These are phyloP conservation scores for Lasioglossum pauxillum DNA, from an alignment of 2,888 invertebrate genomes.

Conservation along the genomic window DNA sequence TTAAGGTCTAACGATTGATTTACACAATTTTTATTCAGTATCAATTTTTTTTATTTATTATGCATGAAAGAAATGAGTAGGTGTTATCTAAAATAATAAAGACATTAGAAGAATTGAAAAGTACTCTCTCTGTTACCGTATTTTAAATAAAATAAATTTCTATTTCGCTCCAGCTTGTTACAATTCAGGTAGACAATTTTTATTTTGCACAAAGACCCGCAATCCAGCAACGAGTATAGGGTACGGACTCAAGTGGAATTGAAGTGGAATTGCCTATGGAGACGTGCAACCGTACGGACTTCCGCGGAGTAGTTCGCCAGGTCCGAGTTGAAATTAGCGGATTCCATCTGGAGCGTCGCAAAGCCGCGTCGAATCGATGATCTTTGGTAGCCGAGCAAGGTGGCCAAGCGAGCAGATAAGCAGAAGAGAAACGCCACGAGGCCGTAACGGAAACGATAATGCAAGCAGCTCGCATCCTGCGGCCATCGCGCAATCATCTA, in stretches of 20 bases:
- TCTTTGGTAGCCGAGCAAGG: slow-evolving; percentile 40
- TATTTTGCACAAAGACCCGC: not conserved
- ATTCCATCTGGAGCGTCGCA: slow-evolving; percentile 15
- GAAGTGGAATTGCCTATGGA: not conserved
- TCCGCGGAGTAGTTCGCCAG: not conserved
- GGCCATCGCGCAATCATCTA: slow-evolving; percentile 72
- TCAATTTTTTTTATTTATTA: too few relatives aligned
- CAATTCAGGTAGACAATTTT: too few relatives aligned
- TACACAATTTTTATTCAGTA: too few relatives aligned
- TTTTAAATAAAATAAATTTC: too few relatives aligned
- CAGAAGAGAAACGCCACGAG: slow-evolving; percentile 51
- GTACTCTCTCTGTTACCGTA: too few relatives aligned
- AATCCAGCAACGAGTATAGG: not conserved
- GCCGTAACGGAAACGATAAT: slow-evolving; percentile 75
- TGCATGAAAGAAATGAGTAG: too few relatives aligned
- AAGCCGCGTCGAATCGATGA: slow-evolving; percentile 51
- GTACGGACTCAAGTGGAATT: not conserved
- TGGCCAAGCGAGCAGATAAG: slow-evolving; percentile 35
- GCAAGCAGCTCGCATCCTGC: slow-evolving; percentile 73
- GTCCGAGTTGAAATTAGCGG: not conserved
- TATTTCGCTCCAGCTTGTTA: too few relatives aligned
- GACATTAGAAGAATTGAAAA: too few relatives aligned
- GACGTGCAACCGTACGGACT: not conserved
- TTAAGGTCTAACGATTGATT: too few relatives aligned
- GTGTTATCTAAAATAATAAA: too few relatives aligned